phyloP scores from a whole-genome alignment of 2,113 vertebrate species.

The Clarias macrocephalus region DNA sequence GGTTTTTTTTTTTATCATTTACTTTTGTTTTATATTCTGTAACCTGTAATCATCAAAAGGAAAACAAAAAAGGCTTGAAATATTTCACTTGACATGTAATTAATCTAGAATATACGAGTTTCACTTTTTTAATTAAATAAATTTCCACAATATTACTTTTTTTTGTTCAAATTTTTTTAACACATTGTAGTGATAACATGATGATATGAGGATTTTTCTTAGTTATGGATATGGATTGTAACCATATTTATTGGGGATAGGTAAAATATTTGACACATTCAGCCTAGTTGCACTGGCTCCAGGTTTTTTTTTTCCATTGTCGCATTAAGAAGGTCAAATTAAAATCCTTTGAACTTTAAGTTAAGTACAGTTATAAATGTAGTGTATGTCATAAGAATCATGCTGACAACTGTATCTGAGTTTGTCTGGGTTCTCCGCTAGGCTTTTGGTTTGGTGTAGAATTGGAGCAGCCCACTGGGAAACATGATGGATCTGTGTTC shows the following conservation, averaged over 20 bases:
- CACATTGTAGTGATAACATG: no score
- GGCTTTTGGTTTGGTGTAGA: slow-evolving; percentile 91
- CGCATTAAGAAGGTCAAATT: background rate
- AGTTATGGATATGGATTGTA: background rate
- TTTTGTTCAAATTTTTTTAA: no score
- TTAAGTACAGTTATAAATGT: background rate
- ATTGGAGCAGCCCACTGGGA: slow-evolving; percentile 85
- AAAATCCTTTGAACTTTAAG: background rate
- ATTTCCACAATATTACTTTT: no score
- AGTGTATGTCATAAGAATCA: background rate
- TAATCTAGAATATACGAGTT: no score
- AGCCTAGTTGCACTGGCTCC: background rate
- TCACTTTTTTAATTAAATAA: no score
- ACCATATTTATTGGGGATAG: background rate
- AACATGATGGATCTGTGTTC: slow-evolving; percentile 89
- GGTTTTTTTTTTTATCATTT: no score
- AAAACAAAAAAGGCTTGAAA: no score
- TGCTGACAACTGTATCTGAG: background rate
- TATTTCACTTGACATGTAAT: no score
- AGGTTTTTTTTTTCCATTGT: background rate
- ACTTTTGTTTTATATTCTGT: no score
- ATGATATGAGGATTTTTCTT: background rate
- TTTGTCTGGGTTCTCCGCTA: slow-evolving; percentile 53
- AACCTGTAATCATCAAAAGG: no score
- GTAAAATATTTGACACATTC: background rate